A percentile compares a stretch with the other conserved stretches of the same genome.
Evolutionary conservation across 2,888 invertebrate species (phyloP).

Genomic region (Branchellion lobata): DNA sequence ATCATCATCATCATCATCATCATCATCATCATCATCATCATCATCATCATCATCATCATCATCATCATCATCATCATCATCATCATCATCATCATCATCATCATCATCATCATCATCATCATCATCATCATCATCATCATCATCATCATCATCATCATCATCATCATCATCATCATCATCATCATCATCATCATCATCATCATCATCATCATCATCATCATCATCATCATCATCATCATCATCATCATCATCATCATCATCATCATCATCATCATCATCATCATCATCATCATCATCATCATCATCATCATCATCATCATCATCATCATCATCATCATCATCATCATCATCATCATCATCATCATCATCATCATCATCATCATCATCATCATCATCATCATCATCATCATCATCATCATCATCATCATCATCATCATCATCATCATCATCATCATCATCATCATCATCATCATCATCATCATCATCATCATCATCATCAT

Average conservation of each 20-base stretch:
- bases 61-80: conserved; percentile 64
- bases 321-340: conserved; percentile 39
- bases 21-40: conserved; percentile 61
- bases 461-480: conserved; percentile 60
- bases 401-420: conserved; percentile 55
- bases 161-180: conserved; percentile 42
- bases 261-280: conserved; percentile 64
- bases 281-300: conserved; percentile 64
- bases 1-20: conserved; percentile 56
- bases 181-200: conserved; percentile 64
- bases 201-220: conserved; percentile 64
- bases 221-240: conserved; percentile 64
- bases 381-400: conserved; percentile 62
- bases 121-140: conserved; percentile 64
- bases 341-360: conserved; percentile 64
- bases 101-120: conserved; percentile 64
- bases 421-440: conserved; percentile 64
- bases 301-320: conserved; percentile 64
- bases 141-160: conserved; percentile 64
- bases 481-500: conserved; percentile 57
- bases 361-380: conserved; percentile 64
- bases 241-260: conserved; percentile 38
- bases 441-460: conserved; percentile 64
- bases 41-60: conserved; percentile 64
- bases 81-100: conserved; percentile 44